phyloP scores from a whole-genome alignment of 2,113 vertebrate genomes.

The Cephalopterus ornatus region DNA sequence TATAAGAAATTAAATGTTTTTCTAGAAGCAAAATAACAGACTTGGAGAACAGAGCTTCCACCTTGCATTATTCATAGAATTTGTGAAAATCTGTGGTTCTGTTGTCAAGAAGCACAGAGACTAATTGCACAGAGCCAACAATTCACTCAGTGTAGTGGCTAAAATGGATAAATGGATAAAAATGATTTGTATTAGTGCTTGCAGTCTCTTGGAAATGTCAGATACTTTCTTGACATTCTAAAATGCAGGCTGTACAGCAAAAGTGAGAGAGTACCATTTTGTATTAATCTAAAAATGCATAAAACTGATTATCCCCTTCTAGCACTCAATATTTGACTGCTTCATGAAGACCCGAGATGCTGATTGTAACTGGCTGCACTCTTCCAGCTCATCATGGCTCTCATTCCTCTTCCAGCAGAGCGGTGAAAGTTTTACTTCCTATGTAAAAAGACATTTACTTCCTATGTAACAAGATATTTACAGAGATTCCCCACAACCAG shows the following conservation, averaged over 20 bases:
- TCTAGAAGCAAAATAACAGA: slow-evolving; percentile 28
- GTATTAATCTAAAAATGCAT: slow-evolving; percentile 13
- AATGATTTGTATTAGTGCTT: slow-evolving; percentile 46
- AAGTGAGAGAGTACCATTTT: slow-evolving; percentile 4
- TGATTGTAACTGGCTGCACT: neutral
- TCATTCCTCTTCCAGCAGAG: neutral
- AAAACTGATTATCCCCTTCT: neutral
- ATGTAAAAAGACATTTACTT: neutral
- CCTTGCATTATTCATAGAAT: slow-evolving; percentile 41
- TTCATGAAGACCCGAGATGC: neutral
- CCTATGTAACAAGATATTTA: neutral
- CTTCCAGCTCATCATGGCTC: neutral
- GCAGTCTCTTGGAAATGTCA: slow-evolving; percentile 53
- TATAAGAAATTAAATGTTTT: slow-evolving; percentile 45
- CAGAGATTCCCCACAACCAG: neutral
- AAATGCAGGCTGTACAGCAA: neutral
- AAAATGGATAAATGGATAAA: slow-evolving; percentile 45
- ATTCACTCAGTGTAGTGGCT: slow-evolving; percentile 24
- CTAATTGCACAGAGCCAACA: slow-evolving; percentile 40
- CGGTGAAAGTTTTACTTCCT: neutral
- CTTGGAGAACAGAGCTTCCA: slow-evolving; percentile 38
- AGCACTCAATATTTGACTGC: neutral
- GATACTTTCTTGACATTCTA: slow-evolving; percentile 55
- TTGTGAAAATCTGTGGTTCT: neutral
- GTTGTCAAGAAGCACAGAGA: slow-evolving; percentile 20